Evolutionary conservation across 2,888 invertebrate species (phyloP), one percentile per base, ranked within the genome.

Genomic region (Nomada hirtipes): DNA sequence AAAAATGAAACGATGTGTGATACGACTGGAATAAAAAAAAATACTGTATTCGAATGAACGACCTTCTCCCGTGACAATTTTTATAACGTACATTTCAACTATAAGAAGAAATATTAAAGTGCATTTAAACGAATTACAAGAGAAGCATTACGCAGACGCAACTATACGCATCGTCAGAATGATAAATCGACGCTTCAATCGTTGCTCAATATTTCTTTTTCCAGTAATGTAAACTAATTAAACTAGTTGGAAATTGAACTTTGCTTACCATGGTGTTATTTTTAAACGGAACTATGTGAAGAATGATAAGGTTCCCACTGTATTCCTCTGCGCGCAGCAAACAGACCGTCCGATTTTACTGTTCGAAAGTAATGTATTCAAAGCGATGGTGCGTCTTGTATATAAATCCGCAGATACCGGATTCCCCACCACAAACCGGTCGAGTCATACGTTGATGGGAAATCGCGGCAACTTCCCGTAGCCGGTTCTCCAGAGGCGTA

Each of bases 321-420:
- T 60, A 15, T 18, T 57, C 23, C 3, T 2, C 0, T n/a, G n/a
- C 10, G 36, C 50, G 7, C 13, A 26, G n/a, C 15, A 4, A 10
- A 15, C 52, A n/a, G 53, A 75, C 59, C 42, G 55, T 74, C 47
- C 74, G 70, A 70, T 76, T 77, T 82, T 75, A 65, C 74, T 23
- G 71, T 44, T 76, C 65, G 55, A 29, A 71, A 47, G 65, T 70
- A 63, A 84, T 84, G 63, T 84, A 68, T 68, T 59, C 69, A 23
- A 65, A 47, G 60, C 61, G 73, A 68, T 65, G 61, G 42, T 74
- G 60, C 59, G 72, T 63, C 75, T 78, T 70, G 77, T 84, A 89
- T 88, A 88, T 88, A 88, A 88, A 83, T 87, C 81, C 47, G 29
- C 23, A 18, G 53, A 69, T 61, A 77, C 61, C 23, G 60, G 47